Evolutionary conservation across 2,797 vertebrate species (phyloP), one percentile per base, ranked within the genome.

Genomic region (Xiphophorus birchmanni): DNA sequence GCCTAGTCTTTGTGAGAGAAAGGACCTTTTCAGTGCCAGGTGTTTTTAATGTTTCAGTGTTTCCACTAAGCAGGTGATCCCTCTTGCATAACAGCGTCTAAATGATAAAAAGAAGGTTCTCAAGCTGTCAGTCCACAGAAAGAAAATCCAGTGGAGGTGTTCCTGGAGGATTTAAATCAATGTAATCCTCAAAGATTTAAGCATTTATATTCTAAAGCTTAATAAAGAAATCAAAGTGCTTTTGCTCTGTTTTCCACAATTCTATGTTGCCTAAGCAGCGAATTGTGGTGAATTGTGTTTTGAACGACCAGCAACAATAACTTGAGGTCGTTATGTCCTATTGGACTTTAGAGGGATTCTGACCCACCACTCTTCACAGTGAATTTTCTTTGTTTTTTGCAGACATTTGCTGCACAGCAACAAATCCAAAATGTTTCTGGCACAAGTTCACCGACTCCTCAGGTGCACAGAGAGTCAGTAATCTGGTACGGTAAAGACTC

Each of bases 1-100:
- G 81, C 56, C 5, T 11, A 45, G 69, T 63, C 74, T 82, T 73
- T 82, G 26, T 52, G 60, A 60, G 79, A 80, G 77, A 89, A 90
- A 77, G 75, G 52, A 21, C 56, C 45, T 72, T 84, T 82, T 87
- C 73, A 84, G 11, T 82, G n/a, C 80, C 83, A 87, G 89, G 83
- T 87, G 87, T 82, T 78, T 83, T 60, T 32, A 47, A 74, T 40
- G 47, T 80, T 78, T 81, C 79, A n/a, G 26, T 52, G 79, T 56
- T 69, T 69, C 65, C 65, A 23, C 37, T 58, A 56, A 75, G 56
- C 81, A 74, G 85, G 78, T 82, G 82, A 80, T 35, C 80, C 76
- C 13, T 40, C 18, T 69, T 65, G 54, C 54, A 63, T 52, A 18
- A 48, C 1, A 5, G 73, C 29, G 35, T 13, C 56, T 52, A 67